These are phyloP conservation scores for Galerucella calmariensis DNA, from an alignment of 2,888 invertebrate genomes.

Conservation along the genomic window DNA sequence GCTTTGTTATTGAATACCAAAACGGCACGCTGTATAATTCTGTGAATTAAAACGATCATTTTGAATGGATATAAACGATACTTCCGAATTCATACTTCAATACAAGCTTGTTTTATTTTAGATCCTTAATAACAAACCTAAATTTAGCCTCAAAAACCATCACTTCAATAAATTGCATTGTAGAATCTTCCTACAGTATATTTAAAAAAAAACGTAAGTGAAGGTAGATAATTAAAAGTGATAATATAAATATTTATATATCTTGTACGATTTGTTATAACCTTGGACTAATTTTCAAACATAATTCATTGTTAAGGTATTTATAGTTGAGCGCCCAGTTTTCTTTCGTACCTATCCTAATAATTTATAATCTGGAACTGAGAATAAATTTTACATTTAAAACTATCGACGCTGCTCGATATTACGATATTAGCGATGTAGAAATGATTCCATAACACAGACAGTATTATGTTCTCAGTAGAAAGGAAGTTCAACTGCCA, in stretches of 20 bases:
- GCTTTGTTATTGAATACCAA: no score
- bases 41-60: no score
- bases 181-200: constrained; percentile 9
- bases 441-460: no score
- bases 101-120: not conserved
- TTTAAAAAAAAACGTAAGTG: constrained; percentile 23
- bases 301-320: constrained; percentile 47
- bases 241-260: constrained; percentile 39
- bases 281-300: constrained; percentile 47
- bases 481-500: not conserved
- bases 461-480: not conserved
- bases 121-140: not conserved
- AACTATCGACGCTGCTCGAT: not conserved
- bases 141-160: not conserved
- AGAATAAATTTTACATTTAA: constrained; percentile 19
- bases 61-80: no score
- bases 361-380: constrained; percentile 13
- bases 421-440: not conserved
- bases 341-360: constrained; percentile 15
- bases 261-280: constrained; percentile 39
- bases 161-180: not conserved
- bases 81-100: not conserved
- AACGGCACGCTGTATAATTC: no score
- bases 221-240: constrained; percentile 34
- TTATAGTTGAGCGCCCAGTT: constrained; percentile 30